A percentile compares a stretch with the other conserved stretches of the same genome.
Evolutionary conservation across 2,888 invertebrate genomes (phyloP).

Genomic region (Mimachlamys varia): DNA sequence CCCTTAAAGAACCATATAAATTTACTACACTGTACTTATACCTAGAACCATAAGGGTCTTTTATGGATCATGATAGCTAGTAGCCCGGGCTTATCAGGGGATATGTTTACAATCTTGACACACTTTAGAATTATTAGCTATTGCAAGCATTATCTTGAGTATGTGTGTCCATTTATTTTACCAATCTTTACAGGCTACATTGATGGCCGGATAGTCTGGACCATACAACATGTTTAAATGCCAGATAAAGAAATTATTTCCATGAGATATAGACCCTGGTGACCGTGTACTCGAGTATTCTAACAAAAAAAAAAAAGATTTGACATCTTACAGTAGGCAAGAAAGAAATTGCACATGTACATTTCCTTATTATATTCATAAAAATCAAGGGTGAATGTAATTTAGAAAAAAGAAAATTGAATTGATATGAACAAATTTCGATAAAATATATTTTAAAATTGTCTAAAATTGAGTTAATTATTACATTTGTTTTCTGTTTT

Average conservation of each 20-base stretch:
- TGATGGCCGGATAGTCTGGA: not conserved
- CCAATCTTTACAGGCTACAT: not conserved
- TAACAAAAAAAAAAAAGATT: not conserved
- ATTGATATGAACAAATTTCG: not conserved
- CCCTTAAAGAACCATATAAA: not conserved
- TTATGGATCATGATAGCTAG: not conserved
- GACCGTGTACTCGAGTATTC: not conserved
- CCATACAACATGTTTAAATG: conserved; percentile 27
- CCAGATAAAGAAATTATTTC: conserved; percentile 31
- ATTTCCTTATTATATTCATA: not conserved
- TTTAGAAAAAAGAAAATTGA: not conserved
- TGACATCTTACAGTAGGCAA: not conserved
- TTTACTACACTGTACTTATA: not conserved
- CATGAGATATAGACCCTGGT: not conserved
- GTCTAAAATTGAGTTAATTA: not conserved
- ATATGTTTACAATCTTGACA: conserved; percentile 20
- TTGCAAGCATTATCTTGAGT: conserved; percentile 7
- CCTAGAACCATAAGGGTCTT: not conserved
- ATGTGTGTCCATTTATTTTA: conserved; percentile 9
- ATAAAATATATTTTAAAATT: not conserved
- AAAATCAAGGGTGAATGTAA: too few relatives aligned
- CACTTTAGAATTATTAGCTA: conserved; percentile 28
- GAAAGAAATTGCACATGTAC: not conserved
- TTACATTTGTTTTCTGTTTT: not conserved
- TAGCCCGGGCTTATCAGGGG: not conserved